These are phyloP conservation scores for Aphis gossypii DNA, from an alignment of 1,140 invertebrate species.

Conservation along the genomic window DNA sequence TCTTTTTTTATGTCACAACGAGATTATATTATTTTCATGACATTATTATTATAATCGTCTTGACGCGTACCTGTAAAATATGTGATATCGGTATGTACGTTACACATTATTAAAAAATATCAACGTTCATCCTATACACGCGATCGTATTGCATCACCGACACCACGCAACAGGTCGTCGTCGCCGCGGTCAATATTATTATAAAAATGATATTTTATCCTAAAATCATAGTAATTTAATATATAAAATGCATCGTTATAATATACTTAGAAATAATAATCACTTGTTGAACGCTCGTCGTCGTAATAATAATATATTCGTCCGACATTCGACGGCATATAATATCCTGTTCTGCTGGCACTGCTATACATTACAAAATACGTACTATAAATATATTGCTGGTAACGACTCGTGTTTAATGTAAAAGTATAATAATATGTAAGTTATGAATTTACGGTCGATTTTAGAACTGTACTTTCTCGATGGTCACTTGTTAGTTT, in stretches of 20 bases:
- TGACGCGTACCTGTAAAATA: background rate
- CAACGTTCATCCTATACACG: background rate
- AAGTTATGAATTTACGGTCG: background rate
- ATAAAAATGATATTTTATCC: background rate
- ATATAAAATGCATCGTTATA: background rate
- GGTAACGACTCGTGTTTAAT: background rate
- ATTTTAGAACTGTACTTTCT: constrained; percentile 13
- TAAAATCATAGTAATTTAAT: background rate
- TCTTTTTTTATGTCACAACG: background rate
- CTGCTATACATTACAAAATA: background rate
- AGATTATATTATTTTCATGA: background rate
- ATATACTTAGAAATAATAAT: background rate
- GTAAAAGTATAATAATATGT: background rate
- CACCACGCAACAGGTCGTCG: background rate
- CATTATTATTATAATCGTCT: background rate
- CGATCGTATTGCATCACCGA: background rate
- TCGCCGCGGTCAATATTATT: too few species aligned
- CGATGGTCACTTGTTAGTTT: constrained; percentile 10
- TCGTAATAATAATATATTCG: background rate
- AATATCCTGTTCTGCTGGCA: background rate
- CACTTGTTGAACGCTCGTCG: background rate
- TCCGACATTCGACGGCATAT: background rate
- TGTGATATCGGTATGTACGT: background rate
- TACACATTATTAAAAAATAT: background rate
- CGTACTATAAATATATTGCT: background rate